Evolutionary conservation across 2,888 invertebrate species (phyloP).

Genomic region (Drosophila lacicola): DNA sequence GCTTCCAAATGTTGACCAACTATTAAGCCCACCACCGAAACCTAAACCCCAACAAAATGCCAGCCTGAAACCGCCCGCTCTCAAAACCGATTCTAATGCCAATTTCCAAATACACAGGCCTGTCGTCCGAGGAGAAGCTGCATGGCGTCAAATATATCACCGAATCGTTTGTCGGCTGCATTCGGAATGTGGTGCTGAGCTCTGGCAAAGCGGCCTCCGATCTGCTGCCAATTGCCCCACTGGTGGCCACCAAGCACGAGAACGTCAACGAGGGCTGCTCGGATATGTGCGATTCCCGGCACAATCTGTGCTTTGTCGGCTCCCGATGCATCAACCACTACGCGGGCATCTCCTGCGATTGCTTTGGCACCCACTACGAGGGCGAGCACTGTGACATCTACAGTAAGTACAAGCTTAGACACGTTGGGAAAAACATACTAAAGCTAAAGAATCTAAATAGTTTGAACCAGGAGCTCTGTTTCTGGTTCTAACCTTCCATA

Average conservation of each 20-base stretch:
- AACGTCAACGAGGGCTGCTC: slow-evolving; percentile 95
- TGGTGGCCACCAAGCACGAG: slow-evolving; percentile 94
- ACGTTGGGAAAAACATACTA: too few species aligned
- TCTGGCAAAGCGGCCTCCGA: slow-evolving; percentile 94
- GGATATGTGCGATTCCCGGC: slow-evolving; percentile 92
- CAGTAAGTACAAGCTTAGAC: slow-evolving; percentile 87
- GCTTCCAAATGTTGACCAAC: slow-evolving; percentile 40
- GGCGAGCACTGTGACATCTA: slow-evolving; percentile 96
- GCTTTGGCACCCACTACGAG: slow-evolving; percentile 96
- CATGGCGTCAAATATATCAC: slow-evolving; percentile 97
- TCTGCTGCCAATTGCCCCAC: slow-evolving; percentile 91
- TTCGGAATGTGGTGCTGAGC: slow-evolving; percentile 93
- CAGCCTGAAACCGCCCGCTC: too few species aligned
- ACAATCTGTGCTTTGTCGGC: slow-evolving; percentile 94
- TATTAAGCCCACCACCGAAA: slow-evolving; percentile 34
- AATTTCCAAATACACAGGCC: slow-evolving; percentile 86
- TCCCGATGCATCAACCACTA: slow-evolving; percentile 97
- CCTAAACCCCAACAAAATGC: not conserved
- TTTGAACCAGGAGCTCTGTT: too few species aligned
- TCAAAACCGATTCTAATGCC: slow-evolving; percentile 5
- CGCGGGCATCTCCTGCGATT: slow-evolving; percentile 95
- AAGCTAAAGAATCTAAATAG: too few species aligned
- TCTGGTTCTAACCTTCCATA: too few species aligned
- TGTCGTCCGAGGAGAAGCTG: slow-evolving; percentile 94
- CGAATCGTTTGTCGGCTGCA: slow-evolving; percentile 96